Evolutionary conservation across 2,888 invertebrate genomes (phyloP).

Genomic region (Eristalis pertinax): DNA sequence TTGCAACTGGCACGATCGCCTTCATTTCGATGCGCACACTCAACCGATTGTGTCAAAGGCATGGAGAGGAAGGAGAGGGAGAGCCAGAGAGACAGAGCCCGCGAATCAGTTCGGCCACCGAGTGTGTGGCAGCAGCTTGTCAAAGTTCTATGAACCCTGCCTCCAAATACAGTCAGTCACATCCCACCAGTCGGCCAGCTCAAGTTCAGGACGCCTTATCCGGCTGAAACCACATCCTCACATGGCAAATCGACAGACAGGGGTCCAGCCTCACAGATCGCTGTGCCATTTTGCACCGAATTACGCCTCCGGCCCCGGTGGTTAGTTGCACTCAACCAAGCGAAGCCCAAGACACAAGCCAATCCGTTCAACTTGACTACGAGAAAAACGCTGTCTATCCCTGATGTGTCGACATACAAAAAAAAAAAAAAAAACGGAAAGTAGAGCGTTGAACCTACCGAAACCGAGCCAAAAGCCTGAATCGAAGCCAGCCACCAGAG

Average conservation of each 20-base stretch:
- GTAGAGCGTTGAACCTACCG: constrained; percentile 66
- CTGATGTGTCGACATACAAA: constrained; percentile 46
- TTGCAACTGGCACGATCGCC: not conserved
- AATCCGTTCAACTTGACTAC: constrained; percentile 35
- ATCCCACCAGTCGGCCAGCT: not conserved
- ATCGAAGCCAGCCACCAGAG: constrained; percentile 46
- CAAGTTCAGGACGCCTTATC: constrained; percentile 10
- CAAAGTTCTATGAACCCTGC: not conserved
- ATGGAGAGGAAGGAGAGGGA: too few relatives aligned
- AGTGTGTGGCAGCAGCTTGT: not conserved
- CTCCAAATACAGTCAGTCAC: not conserved
- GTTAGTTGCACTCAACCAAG: constrained; percentile 23
- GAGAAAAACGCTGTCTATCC: constrained; percentile 24
- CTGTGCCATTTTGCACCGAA: constrained; percentile 6
- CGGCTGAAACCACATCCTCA: not conserved
- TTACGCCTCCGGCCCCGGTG: constrained; percentile 6
- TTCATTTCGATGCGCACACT: not conserved
- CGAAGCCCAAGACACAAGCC: constrained; percentile 32
- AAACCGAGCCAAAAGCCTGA: constrained; percentile 33
- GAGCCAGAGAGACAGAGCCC: not conserved
- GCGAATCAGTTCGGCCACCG: not conserved
- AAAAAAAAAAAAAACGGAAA: constrained; percentile 58
- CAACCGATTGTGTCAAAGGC: too few relatives aligned
- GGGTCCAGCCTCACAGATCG: not conserved
- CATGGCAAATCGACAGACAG: not conserved